Evolutionary conservation across 1,140 invertebrate species (phyloP), one percentile per base, ranked within the genome.

Genomic region (Panagrolaimus sp.): DNA sequence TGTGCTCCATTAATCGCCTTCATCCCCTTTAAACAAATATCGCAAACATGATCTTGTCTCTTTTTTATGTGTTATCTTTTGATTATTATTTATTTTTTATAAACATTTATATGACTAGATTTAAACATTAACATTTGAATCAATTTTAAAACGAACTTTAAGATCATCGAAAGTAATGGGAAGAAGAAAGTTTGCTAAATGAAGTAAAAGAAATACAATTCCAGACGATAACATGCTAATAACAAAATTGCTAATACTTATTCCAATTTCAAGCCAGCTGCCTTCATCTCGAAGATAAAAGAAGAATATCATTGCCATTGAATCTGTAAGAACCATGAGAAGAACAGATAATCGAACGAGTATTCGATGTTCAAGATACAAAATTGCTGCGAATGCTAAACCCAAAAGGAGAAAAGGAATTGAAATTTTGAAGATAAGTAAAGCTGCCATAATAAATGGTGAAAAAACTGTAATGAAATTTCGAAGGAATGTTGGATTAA

Each of bases 181-280:
- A 14, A 71, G 26, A 15, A 71, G 21, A 43, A 21, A 21, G 17
- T 43, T 46, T 21, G 67, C 70, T 32, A 47, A 17, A 68, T 78
- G 70, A 1, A 81, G 48, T 17, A 81, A 75, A 10, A 78, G 0
- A 47, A 82, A 75, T 24, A 81, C 63, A 52, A 81, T 64, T 15
- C 68, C 64, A 1, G 80, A 75, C n/a, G 71, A 73, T 7, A 67
- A 67, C 43, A 83, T 64, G 8, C 69, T 79, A 47, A 89, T 88
- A 9, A 89, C 83, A 76, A 87, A 89, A 75, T 89, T 87, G 68
- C 87, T 88, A 62, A 89, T 88, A 67, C 87, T 87, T 6, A 86
- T 87, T 14, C 95, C 95, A 75, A 98, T 97, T 68, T 97, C 91
- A 52, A 96, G 84, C 95, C 95, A 98, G 75, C 92, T 95, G 15